Conservation (phyloP, 2,888 invertebrate species). For the Biston betularia region DNA sequence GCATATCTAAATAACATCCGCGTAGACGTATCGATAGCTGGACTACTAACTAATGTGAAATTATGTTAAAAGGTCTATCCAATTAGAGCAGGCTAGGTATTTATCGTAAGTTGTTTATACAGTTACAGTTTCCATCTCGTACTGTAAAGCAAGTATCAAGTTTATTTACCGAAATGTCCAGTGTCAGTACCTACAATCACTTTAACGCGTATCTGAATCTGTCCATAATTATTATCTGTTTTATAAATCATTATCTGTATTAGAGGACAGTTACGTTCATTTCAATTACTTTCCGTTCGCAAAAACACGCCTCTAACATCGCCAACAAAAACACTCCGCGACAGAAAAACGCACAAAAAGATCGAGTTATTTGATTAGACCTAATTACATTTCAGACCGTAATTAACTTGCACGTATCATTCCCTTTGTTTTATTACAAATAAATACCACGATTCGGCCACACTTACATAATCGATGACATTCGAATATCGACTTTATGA, state of each 20-base stretch:
- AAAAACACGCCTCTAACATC: slow-evolving; percentile 54
- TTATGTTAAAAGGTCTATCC: no score
- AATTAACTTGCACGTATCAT: slow-evolving; percentile 82
- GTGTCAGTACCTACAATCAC: slow-evolving; percentile 18
- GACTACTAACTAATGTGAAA: no score
- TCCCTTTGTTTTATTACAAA: slow-evolving; percentile 82
- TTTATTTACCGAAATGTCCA: slow-evolving; percentile 10
- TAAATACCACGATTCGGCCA: slow-evolving; percentile 52
- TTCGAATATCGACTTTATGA: slow-evolving; percentile 54
- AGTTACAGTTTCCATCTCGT: no score
- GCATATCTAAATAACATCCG: no score
- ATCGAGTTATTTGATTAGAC: slow-evolving; percentile 83
- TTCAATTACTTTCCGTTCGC: slow-evolving; percentile 56
- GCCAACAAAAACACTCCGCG: slow-evolving; percentile 61
- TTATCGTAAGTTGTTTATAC: no score
- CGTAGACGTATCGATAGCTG: no score
- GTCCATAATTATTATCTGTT: slow-evolving; percentile 37
- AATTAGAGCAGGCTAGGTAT: no score
- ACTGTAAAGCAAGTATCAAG: neutral
- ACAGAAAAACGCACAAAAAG: slow-evolving; percentile 71
- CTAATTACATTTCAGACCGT: slow-evolving; percentile 82
- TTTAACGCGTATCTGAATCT: slow-evolving; percentile 28
- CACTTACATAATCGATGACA: slow-evolving; percentile 32
- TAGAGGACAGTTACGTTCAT: slow-evolving; percentile 50
- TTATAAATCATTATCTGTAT: slow-evolving; percentile 34